Base-by-base conservation (phyloP, 2,113 vertebrate genomes). In the Melospiza melodia region DNA sequence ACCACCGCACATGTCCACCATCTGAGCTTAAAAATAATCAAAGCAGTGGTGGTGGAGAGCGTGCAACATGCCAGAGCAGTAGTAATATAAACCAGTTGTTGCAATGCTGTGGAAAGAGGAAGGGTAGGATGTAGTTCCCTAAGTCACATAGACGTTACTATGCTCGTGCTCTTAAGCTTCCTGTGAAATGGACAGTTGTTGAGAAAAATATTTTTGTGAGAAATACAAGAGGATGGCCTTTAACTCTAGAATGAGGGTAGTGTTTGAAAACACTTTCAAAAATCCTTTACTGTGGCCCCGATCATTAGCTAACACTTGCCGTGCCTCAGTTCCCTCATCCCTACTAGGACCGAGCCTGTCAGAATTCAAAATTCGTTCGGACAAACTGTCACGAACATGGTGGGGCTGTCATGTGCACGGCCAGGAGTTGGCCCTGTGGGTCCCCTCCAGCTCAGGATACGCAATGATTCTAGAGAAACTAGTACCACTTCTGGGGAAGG, bases 1-100 rank as follows among this genome's bases (percentile, higher is more conserved):
- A 28, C 30, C 0, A 0, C 30, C 5, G 2, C 74, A 61, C 12
- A 7, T 62, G 68, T 35, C 27, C 33, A 28, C 55, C 90, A 84
- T 37, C 72, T 51, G 55, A 88, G 33, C 35, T 55, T 52, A 52
- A 59, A 88, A 75, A 71, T 20, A 41, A 71, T 33, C 55, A 46
- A 84, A 92, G 72, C 55, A 33, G 33, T 24, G 10, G 25, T 12
- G 17, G 20, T 74, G 51, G 46, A 25, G 67, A 59, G 57, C 2
- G 2, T 10, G 19, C 51, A 82, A 28, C 35, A 3, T 11, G 35
- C 39, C 46, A 5, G 22, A 59, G 25, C 25, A 59, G 43, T 12
- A 37, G 13, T 49, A 66, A 87, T 28, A 2, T 3, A 54, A 62
- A 33, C 5, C 24, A n/a, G 30, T 43, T 57, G 52, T 46, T 84